These are phyloP conservation scores for Ginglymostoma cirratum DNA, from an alignment of 2,113 vertebrate genomes.

Conservation along the genomic window DNA sequence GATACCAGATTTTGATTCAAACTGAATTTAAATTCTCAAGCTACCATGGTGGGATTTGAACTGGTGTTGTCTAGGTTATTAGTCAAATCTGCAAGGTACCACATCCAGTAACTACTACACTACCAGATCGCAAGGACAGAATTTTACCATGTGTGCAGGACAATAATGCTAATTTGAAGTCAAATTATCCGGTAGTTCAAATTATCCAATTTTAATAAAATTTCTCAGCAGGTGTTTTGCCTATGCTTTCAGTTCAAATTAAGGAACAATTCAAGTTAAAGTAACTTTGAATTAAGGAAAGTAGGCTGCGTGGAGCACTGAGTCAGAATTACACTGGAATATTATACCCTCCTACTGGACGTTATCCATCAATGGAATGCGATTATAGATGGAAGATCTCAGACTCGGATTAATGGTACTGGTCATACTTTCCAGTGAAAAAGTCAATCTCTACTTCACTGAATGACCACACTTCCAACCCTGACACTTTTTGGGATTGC, in stretches of 20 bases:
- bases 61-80: background rate
- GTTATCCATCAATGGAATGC: background rate
- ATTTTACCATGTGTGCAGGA: background rate
- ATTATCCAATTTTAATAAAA: conserved; percentile 17
- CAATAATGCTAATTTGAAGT: background rate
- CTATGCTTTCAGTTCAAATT: conserved; percentile 20
- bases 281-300: background rate
- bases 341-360: background rate
- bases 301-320: background rate
- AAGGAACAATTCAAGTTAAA: background rate
- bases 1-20: background rate
- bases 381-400: background rate
- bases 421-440: background rate
- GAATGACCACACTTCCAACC: background rate
- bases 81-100: background rate
- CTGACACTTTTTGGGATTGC: background rate
- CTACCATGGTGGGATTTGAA: background rate
- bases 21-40: background rate
- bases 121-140: background rate
- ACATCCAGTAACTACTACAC: background rate
- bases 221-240: conserved; percentile 11
- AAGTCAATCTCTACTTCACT: background rate
- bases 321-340: background rate
- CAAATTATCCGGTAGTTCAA: conserved; percentile 17
- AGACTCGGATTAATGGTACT: background rate